Evolutionary conservation across 1,140 invertebrate species (phyloP).

Genomic region (Tribolium madens): DNA sequence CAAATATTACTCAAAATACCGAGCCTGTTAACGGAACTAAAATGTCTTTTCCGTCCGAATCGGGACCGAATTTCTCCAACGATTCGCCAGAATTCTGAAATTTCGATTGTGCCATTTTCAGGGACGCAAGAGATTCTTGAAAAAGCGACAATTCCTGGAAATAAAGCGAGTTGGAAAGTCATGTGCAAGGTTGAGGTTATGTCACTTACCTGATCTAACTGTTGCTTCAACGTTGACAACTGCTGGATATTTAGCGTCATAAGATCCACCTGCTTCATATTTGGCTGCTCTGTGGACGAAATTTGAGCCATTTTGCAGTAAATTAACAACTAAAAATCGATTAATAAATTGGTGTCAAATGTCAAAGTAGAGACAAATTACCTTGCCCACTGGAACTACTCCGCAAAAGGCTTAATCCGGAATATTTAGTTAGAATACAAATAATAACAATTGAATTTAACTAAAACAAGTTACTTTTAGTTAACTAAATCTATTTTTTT

Average conservation of each 20-base stretch:
- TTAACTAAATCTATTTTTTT: no score
- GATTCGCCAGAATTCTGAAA: constrained; percentile 89
- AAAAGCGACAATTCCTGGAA: constrained; percentile 87
- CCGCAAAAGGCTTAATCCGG: no score
- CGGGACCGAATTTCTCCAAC: constrained; percentile 82
- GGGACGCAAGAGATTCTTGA: constrained; percentile 87
- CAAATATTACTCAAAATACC: constrained; percentile 68
- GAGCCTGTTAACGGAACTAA: constrained; percentile 93
- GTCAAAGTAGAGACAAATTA: no score
- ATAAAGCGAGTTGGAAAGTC: constrained; percentile 16
- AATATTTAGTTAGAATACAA: no score
- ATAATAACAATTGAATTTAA: no score
- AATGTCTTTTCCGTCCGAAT: constrained; percentile 83
- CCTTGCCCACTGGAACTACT: no score
- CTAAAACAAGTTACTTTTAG: no score
- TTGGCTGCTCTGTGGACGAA: constrained; percentile 70
- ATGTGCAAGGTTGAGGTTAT: constrained; percentile 50
- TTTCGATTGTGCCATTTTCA: constrained; percentile 91
- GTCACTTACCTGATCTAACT: constrained; percentile 82
- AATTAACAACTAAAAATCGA: no score
- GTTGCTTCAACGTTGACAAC: constrained; percentile 84
- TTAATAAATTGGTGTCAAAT: no score
- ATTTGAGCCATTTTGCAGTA: constrained; percentile 70
- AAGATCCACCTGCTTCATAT: constrained; percentile 81
- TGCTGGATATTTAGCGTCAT: constrained; percentile 83